These are phyloP conservation scores for Sminthurides bifidus DNA, from an alignment of 1,140 invertebrate species.

Conservation along the genomic window DNA sequence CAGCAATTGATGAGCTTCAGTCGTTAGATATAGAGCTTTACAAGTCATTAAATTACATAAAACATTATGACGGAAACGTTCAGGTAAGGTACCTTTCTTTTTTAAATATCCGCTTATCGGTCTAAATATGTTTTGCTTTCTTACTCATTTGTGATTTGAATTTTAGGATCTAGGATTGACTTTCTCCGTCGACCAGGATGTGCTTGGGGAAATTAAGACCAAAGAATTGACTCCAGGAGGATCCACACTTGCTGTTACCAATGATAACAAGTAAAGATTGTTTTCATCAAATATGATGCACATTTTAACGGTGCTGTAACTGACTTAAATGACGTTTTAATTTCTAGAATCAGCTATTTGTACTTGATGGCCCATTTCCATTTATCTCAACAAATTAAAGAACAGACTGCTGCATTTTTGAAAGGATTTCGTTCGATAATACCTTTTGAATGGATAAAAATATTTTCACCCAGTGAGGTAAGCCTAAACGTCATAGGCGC, in stretches of 20 bases:
- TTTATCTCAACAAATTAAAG: slow-evolving; percentile 92
- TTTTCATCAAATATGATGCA: slow-evolving; percentile 9
- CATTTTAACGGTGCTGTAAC: not conserved
- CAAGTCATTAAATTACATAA: slow-evolving; percentile 89
- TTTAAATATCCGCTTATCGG: not conserved
- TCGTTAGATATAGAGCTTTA: slow-evolving; percentile 94
- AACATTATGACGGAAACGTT: slow-evolving; percentile 90
- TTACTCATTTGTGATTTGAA: not conserved
- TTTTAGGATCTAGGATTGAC: slow-evolving; percentile 77
- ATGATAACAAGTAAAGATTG: slow-evolving; percentile 93
- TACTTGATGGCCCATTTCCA: slow-evolving; percentile 97
- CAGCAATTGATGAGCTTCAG: slow-evolving; percentile 88
- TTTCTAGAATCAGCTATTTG: slow-evolving; percentile 82
- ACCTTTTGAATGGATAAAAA: slow-evolving; percentile 82
- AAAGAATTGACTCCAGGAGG: slow-evolving; percentile 89
- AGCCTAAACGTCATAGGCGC: too few species aligned
- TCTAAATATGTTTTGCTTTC: slow-evolving; percentile 5
- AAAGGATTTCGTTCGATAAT: slow-evolving; percentile 91
- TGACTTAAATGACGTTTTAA: slow-evolving; percentile 1
- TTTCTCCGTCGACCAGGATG: slow-evolving; percentile 93
- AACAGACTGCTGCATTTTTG: slow-evolving; percentile 92
- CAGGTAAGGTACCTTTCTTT: slow-evolving; percentile 15
- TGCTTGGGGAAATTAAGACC: slow-evolving; percentile 78
- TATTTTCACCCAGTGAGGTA: slow-evolving; percentile 96
- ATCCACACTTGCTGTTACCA: slow-evolving; percentile 79